These are phyloP conservation scores for Oreochromis niloticus DNA, from an alignment of 2,113 vertebrate species.

Conservation along the genomic window DNA sequence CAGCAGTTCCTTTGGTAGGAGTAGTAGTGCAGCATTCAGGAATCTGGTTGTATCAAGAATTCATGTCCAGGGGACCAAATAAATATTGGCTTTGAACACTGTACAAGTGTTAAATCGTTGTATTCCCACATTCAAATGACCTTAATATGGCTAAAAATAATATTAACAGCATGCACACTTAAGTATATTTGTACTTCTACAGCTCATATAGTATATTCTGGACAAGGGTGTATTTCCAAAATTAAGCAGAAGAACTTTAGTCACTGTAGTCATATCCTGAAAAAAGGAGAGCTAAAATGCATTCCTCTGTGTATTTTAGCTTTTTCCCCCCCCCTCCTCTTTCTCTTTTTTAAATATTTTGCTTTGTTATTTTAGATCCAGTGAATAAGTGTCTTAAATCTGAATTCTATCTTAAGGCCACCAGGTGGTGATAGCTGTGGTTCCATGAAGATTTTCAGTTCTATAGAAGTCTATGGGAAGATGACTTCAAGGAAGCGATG, in stretches of 20 bases:
- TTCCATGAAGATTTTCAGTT: background rate
- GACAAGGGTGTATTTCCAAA: background rate
- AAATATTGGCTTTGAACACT: slow-evolving; percentile 15
- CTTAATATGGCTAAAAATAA: background rate
- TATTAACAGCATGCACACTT: background rate
- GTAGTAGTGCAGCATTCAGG: background rate
- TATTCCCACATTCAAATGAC: background rate
- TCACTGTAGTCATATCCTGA: background rate
- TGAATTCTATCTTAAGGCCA: background rate
- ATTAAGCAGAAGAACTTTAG: background rate
- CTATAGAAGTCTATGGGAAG: background rate
- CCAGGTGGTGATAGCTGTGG: background rate
- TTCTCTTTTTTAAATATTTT: background rate
- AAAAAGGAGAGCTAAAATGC: background rate
- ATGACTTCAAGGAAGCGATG: background rate
- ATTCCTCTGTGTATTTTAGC: background rate
- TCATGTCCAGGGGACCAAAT: background rate
- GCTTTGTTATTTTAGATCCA: background rate
- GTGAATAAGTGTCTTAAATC: background rate
- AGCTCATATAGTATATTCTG: background rate
- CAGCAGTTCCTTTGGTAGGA: background rate
- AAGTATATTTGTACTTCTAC: background rate
- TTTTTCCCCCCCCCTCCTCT: background rate
- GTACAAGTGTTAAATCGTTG: background rate
- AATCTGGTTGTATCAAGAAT: background rate